Evolutionary conservation across 2,888 invertebrate genomes (phyloP), one percentile per base, ranked within the genome.

Genomic region (Conops quadrifasciatus): DNA sequence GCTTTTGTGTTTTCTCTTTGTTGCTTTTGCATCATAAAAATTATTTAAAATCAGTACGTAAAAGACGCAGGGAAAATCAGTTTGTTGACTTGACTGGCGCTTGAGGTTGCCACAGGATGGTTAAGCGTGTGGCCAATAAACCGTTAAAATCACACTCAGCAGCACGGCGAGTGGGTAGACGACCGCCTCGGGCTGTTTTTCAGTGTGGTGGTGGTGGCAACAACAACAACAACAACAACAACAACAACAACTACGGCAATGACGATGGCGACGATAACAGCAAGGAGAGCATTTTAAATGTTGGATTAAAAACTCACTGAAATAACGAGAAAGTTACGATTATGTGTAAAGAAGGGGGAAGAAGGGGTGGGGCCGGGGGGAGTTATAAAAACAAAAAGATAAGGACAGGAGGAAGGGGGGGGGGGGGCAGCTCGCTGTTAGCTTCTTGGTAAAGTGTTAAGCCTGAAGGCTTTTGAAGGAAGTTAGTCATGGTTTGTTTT

Each of bases 71-170:
- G 49, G 51, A 19, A 51, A 60, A 36, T 24, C 21, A 60, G 49
- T 68, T 68, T 49, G 53, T 60, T 64, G 68, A 59, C 70, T 60
- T 64, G 68, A 59, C 70, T 62, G 43, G 65, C 66, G 71, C 78
- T 77, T 77, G 11, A 58, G 11, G 21, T 63, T 71, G 80, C 79
- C 76, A 77, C 77, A 78, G 79, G 77, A 76, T 75, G 77, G 49
- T 56, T n/a, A 21, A 19, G 81, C 78, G 80, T 82, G 79, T 74
- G 79, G 77, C 80, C 82, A 81, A 81, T 80, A 82, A 81, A 81
- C 80, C 80, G 79, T 78, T 80, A 80, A 82, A 79, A 78, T 79
- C 78, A 66, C 76, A 79, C 79, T 77, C 73, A 75, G 70, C 21
- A 53, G 43, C 30, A 7, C 49, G 26, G 26, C 64, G 19, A 49